Conservation (phyloP, 2,113 vertebrate species). For the Mustelus asterias region DNA sequence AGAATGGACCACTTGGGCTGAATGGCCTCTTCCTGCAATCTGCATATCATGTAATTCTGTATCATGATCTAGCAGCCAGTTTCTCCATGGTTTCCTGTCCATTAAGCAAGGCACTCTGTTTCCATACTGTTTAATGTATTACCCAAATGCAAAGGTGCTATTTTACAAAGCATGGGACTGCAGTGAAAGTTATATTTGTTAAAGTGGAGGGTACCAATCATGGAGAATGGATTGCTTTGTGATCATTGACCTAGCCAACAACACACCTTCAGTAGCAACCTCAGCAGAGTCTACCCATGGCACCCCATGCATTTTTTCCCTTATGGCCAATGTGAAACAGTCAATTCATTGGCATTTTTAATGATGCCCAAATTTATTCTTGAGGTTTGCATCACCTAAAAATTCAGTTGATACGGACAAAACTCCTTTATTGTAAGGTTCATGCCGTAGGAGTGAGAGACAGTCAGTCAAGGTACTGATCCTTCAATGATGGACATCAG, state of each 20-base stretch:
- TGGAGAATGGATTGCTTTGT: not conserved
- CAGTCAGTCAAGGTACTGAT: not conserved
- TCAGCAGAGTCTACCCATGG: not conserved
- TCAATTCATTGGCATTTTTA: not conserved
- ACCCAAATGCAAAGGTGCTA: not conserved
- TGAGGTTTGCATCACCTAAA: not conserved
- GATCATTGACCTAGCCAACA: not conserved
- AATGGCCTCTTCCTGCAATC: not conserved
- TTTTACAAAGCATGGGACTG: not conserved
- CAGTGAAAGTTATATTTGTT: not conserved
- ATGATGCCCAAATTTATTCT: not conserved
- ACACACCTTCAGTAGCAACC: not conserved
- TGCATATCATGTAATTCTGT: not conserved
- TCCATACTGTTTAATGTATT: not conserved
- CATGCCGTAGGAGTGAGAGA: not conserved
- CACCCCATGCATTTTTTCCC: not conserved
- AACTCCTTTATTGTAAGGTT: not conserved
- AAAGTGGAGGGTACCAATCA: not conserved
- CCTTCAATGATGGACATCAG: not conserved
- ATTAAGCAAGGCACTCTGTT: not conserved
- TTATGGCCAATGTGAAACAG: not conserved
- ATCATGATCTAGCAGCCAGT: not conserved
- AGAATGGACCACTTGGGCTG: too few species aligned
- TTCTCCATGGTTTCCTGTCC: not conserved
- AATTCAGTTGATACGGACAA: not conserved